Evolutionary conservation across 2,888 invertebrate genomes (phyloP), one percentile per base, ranked within the genome.

Genomic region (Cephonodes hylas): DNA sequence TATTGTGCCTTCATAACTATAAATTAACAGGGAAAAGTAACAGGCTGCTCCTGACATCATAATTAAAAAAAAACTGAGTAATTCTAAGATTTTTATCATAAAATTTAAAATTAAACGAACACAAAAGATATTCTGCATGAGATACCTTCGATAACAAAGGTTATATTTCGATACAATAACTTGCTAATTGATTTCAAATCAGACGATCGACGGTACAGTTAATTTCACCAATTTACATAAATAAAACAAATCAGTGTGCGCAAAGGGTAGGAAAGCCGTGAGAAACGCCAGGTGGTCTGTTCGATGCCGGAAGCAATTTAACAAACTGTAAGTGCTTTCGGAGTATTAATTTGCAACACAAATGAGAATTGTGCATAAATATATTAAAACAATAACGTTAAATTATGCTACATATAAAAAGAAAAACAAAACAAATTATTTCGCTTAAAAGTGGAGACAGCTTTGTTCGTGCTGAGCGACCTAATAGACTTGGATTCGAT

Each of bases 331-430:
- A 86, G 80, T 85, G 82, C 78, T 82, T 81, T 78, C 68, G 59
- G 68, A 75, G 85, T 81, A 85, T 88, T 85, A 86, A 89, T 89
- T 89, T 88, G 86, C 86, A 89, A 86, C 70, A 79, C 84, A 88
- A 88, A 88, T 89, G 57, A 61, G 64, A 64, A 22, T 42, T 59
- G 46, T 42, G 42, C 18, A 53, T 42, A 34, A 59, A 46, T 25
- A 53, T 31, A 45, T 53, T 18, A 18, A 31, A 53, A 53, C 53
- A 53, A 31, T 53, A 48, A 48, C 25, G 15, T 15, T n/a, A n/a
- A n/a, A 15, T 48, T 48, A 48, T 27, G 20, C 44, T 5, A n/a
- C n/a, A n/a, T n/a, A 25, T 3, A 48, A 25, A 48, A n/a, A 48
- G 15, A 48, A 48, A 48, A 1, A n/a, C 13, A 1, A 25, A n/a